Conservation (phyloP, 2,888 invertebrate genomes). For the Eupeodes latifasciatus region DNA sequence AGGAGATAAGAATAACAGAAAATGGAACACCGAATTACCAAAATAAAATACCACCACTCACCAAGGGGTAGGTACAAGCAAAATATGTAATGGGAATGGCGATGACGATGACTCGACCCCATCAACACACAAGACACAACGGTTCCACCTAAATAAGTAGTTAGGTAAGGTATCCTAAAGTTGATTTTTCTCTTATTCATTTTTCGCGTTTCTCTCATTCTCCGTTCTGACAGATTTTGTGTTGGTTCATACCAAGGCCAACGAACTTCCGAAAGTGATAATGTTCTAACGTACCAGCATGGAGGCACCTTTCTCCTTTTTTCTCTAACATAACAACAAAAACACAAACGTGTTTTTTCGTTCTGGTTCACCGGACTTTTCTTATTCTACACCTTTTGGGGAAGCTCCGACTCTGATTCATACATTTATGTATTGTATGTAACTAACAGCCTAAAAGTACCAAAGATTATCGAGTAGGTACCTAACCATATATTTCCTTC, state of each 20-base stretch:
- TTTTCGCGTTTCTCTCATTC: constrained; percentile 29
- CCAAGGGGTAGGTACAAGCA: background rate
- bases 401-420: background rate
- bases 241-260: constrained; percentile 77
- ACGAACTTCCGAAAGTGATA: constrained; percentile 78
- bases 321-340: constrained; percentile 1
- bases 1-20: constrained; percentile 19
- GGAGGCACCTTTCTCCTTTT: background rate
- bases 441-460: no score
- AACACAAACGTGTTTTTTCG: background rate
- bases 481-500: background rate
- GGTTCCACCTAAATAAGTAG: background rate
- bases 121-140: constrained; percentile 27
- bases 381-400: constrained; percentile 5
- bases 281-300: constrained; percentile 1
- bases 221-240: constrained; percentile 60
- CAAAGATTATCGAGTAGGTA: no score
- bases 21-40: constrained; percentile 56
- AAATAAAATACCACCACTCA: constrained; percentile 37
- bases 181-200: constrained; percentile 23
- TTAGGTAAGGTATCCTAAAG: constrained; percentile 25
- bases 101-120: constrained; percentile 43
- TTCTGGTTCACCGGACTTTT: background rate
- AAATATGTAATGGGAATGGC: background rate
- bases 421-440: no score